These are phyloP conservation scores for Lampropteryx suffumata DNA, from an alignment of 2,888 invertebrate genomes.

Conservation along the genomic window DNA sequence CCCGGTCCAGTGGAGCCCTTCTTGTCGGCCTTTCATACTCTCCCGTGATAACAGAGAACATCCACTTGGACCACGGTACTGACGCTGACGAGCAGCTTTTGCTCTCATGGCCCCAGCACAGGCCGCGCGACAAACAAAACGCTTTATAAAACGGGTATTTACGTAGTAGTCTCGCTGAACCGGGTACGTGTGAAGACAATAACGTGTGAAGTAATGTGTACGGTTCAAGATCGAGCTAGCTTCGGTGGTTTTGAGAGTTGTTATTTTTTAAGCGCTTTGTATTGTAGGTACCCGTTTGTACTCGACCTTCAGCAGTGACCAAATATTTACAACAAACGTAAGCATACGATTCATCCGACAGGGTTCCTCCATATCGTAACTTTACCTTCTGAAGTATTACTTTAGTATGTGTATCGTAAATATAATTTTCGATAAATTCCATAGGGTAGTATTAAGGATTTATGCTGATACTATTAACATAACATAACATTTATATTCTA, in stretches of 20 bases:
- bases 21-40: constrained; percentile 73
- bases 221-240: constrained; percentile 62
- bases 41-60: constrained; percentile 64
- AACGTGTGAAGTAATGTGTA: constrained; percentile 66
- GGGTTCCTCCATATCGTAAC: constrained; percentile 82
- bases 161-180: constrained; percentile 50
- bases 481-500: too few relatives aligned
- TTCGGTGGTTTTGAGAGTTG: constrained; percentile 57
- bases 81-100: constrained; percentile 79
- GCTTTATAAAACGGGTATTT: constrained; percentile 71
- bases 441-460: constrained; percentile 55
- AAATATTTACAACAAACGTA: constrained; percentile 71
- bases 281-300: constrained; percentile 51
- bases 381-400: constrained; percentile 79
- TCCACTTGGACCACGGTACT: constrained; percentile 54
- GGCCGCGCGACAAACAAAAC: constrained; percentile 55
- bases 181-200: constrained; percentile 66
- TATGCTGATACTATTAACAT: constrained; percentile 42
- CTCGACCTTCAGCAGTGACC: constrained; percentile 72
- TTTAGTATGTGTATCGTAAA: constrained; percentile 70
- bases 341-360: constrained; percentile 75
- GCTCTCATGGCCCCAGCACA: constrained; percentile 80
- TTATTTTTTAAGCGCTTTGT: constrained; percentile 68
- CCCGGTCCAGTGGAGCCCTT: constrained; percentile 78
- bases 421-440: constrained; percentile 71